Evolutionary conservation across 1,140 invertebrate species (phyloP), one percentile per base, ranked within the genome.

Genomic region (Halyomorpha halys): DNA sequence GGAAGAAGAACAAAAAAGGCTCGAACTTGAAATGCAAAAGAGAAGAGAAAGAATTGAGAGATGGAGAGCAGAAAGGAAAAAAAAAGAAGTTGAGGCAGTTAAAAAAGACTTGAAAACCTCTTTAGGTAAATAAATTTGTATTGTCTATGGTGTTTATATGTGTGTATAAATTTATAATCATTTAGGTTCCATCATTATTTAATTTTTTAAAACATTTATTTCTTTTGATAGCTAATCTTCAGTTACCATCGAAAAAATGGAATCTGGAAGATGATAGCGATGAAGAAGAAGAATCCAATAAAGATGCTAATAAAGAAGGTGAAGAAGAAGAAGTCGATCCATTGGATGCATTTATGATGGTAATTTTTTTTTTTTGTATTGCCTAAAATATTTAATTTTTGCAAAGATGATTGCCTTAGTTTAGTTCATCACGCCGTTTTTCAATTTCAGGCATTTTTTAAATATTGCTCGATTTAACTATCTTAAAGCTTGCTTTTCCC

Each of bases 21-120:
- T 98, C 16, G 96, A 98, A 73, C 77, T 88, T 18, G 94, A 97
- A 79, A 98, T 98, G 94, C 91, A 94, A 72, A 97, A 96, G 75
- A 80, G 95, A 39, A 76, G 94, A 25, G 94, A 98, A 72, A 82
- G 91, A 34, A 94, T 96, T 63, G 94, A 97, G 77, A 81, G 91
- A 66, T 96, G 92, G 91, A 77, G 92, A 66, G 86, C 86, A 3
- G 90, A 93, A 70, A 82, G 91, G 14, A 94, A 94, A 72, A 86
- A 88, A 65, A 89, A 89, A 72, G 89, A 92, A 72, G 69, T 88
- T n/a, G 88, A 91, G 72, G 80, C 81, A 34, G 84, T 83, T 2
- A 89, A 90, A 70, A 87, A 87, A 71, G 86, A 89, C 68, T 80
- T 80, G 13, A 79, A 82, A 67, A 77, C 56, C 54, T 67, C 69